These are phyloP conservation scores for Eupristina koningsbergeri DNA, from an alignment of 1,140 invertebrate genomes.

Conservation along the genomic window DNA sequence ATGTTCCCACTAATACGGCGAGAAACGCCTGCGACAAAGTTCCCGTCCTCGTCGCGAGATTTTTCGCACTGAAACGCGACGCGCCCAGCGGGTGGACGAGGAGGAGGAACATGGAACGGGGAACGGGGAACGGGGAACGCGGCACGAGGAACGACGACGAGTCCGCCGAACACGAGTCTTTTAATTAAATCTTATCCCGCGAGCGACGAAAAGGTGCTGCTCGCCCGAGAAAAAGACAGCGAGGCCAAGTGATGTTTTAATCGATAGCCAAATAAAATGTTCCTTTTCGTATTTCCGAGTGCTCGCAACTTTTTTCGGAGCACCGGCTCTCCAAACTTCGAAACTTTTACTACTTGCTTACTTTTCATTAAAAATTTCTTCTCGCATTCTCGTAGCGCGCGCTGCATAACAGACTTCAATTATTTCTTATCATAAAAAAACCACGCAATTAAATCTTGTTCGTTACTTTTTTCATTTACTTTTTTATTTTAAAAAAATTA, in stretches of 20 bases:
- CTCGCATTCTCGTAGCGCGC: neutral
- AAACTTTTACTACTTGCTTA: neutral
- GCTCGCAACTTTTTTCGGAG: neutral
- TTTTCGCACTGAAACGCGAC: slow-evolving; percentile 8
- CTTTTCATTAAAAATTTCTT: neutral
- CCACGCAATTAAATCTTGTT: neutral
- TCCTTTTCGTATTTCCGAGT: slow-evolving; percentile 46
- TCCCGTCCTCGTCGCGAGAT: slow-evolving; percentile 23
- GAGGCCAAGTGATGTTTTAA: slow-evolving; percentile 53
- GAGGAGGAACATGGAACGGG: no score
- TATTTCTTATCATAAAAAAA: neutral
- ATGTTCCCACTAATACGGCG: neutral
- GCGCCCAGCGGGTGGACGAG: slow-evolving; percentile 6
- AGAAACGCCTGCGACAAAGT: neutral
- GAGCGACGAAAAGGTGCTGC: neutral
- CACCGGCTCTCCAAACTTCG: no score
- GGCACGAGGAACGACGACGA: neutral
- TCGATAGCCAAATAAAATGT: slow-evolving; percentile 57
- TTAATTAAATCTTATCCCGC: slow-evolving; percentile 32
- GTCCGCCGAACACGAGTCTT: neutral
- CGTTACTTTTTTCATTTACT: neutral
- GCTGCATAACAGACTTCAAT: neutral
- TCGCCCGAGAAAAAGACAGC: slow-evolving; percentile 52
- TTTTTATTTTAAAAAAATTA: neutral
- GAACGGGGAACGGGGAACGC: no score